Conservation (phyloP, 1,140 invertebrate genomes). For the Uloborus diversus region DNA sequence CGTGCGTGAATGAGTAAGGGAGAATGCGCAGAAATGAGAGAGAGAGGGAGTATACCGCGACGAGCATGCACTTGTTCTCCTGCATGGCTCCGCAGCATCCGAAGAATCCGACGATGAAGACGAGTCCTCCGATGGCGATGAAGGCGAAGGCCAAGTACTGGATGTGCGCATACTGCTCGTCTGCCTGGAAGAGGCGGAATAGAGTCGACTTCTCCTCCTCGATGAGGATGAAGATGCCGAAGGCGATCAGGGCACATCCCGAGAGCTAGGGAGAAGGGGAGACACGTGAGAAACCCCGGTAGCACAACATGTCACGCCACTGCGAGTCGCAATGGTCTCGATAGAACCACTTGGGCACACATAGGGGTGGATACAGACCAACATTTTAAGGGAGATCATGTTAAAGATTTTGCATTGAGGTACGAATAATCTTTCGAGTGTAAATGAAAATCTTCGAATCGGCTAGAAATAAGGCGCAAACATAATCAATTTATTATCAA, state of each 20-base stretch:
- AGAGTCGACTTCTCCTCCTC: slow-evolving; percentile 68
- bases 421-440: too few species aligned
- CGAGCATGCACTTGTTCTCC: slow-evolving; percentile 68
- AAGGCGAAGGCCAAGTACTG: slow-evolving; percentile 67
- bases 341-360: background rate
- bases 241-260: slow-evolving; percentile 67
- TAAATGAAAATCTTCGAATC: too few species aligned
- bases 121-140: slow-evolving; percentile 67
- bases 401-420: too few species aligned
- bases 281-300: too few species aligned
- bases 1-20: too few species aligned
- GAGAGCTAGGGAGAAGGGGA: slow-evolving; percentile 65
- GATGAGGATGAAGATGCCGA: slow-evolving; percentile 68
- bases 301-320: too few species aligned
- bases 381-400: too few species aligned
- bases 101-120: slow-evolving; percentile 69
- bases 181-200: slow-evolving; percentile 67
- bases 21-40: too few species aligned
- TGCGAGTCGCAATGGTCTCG: background rate
- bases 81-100: slow-evolving; percentile 69
- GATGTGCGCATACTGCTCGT: slow-evolving; percentile 64
- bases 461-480: too few species aligned
- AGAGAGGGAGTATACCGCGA: too few species aligned
- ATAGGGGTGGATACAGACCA: too few species aligned
- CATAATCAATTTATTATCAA: too few species aligned